phyloP scores from a whole-genome alignment of 1,140 invertebrate genomes.

The Tachypleus tridentatus region DNA sequence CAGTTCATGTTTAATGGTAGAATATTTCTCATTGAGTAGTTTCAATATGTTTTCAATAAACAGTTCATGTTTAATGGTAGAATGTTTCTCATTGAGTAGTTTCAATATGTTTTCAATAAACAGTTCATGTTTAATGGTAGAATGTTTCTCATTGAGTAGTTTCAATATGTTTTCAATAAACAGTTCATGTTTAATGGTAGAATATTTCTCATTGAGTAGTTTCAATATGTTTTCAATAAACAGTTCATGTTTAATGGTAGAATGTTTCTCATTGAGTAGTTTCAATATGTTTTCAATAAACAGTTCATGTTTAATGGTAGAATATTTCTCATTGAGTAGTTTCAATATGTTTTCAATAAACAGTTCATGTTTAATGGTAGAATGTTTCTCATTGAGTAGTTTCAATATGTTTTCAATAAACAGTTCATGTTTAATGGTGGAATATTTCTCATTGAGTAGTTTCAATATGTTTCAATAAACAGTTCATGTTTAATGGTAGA shows the following conservation, averaged over 20 bases:
- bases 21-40: conserved; percentile 9
- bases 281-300: conserved; percentile 31
- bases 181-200: not conserved
- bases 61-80: not conserved
- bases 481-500: not conserved
- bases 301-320: not conserved
- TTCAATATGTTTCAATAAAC: no score
- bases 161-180: conserved; percentile 31
- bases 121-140: no score
- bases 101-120: no score
- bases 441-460: no score
- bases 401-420: conserved; percentile 31
- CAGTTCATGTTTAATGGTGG: not conserved
- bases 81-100: no score
- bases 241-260: no score
- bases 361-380: no score
- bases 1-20: no score
- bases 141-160: conserved; percentile 9
- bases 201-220: no score
- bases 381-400: conserved; percentile 9
- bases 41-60: conserved; percentile 31
- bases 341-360: no score
- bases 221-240: no score
- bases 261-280: conserved; percentile 9
- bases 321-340: no score